Evolutionary conservation across 2,888 invertebrate species (phyloP).

Genomic region (Mythimna ferrago): DNA sequence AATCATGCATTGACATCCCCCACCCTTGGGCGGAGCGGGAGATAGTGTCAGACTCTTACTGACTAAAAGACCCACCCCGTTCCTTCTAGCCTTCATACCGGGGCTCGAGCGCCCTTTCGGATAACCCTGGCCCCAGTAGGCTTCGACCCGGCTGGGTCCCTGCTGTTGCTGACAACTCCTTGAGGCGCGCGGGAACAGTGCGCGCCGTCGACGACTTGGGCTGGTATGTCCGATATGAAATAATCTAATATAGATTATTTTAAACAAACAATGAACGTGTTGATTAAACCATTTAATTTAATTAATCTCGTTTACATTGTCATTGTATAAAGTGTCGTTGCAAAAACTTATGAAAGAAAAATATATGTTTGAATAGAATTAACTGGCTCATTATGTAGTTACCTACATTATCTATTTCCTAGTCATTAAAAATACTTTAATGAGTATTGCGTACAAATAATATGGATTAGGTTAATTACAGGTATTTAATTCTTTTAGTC

Average conservation of each 20-base stretch:
- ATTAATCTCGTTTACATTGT: background rate
- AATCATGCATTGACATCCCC: no score
- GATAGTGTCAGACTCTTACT: no score
- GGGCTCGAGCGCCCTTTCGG: no score
- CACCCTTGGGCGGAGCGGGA: no score
- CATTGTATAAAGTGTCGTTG: background rate
- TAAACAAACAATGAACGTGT: slow-evolving; percentile 2
- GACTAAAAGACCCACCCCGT: no score
- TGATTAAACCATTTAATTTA: background rate
- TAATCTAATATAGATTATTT: background rate
- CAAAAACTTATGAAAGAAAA: slow-evolving; percentile 13
- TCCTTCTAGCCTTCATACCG: no score
- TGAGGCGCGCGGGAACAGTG: no score
- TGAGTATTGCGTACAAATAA: background rate
- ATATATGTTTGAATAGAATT: background rate
- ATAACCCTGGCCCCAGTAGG: no score
- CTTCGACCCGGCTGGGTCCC: no score
- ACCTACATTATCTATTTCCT: background rate
- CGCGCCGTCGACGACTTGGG: no score
- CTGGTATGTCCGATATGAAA: no score
- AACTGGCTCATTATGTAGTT: background rate
- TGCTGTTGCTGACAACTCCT: no score
- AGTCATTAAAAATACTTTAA: background rate
- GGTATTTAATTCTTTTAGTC: background rate
- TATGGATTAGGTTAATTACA: background rate